Conservation (phyloP, 1,140 invertebrate species). For the Mercenaria mercenaria region DNA sequence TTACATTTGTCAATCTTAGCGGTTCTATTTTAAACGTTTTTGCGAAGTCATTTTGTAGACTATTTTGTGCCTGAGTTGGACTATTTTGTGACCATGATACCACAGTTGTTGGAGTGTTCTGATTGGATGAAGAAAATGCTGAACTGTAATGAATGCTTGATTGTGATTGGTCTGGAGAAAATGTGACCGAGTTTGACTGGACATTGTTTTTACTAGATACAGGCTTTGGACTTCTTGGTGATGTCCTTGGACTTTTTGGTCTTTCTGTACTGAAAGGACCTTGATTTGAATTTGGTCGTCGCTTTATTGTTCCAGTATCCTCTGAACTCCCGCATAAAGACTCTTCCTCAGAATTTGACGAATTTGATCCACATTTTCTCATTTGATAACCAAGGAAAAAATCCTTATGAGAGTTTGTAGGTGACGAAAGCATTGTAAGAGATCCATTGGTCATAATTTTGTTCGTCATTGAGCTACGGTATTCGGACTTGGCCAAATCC, state of each 20-base stretch:
- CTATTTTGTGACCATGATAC: conserved; percentile 35
- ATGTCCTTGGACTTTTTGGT: conserved; percentile 57
- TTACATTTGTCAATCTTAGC: conserved; percentile 49
- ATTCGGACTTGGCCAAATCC: conserved; percentile 75
- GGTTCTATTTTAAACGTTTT: conserved; percentile 62
- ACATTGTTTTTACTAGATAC: background rate
- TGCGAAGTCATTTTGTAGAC: conserved; percentile 22
- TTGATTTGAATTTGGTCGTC: conserved; percentile 76
- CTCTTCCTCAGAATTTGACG: conserved; percentile 95
- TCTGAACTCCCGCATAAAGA: conserved; percentile 90
- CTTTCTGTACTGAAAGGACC: conserved; percentile 52
- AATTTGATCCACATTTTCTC: conserved; percentile 87
- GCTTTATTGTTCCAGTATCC: conserved; percentile 87
- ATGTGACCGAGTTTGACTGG: conserved; percentile 22
- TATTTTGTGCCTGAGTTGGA: background rate
- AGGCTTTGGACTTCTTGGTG: conserved; percentile 30
- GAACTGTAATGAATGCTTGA: conserved; percentile 45
- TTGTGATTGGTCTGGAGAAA: conserved; percentile 49
- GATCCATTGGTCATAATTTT: conserved; percentile 86
- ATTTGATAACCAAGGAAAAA: conserved; percentile 76
- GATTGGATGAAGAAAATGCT: conserved; percentile 58
- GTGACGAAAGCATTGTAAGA: conserved; percentile 79
- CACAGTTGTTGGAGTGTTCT: conserved; percentile 29
- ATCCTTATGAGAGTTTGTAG: conserved; percentile 82
- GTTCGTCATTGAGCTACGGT: conserved; percentile 84